Evolutionary conservation across 1,140 invertebrate species (phyloP).

Genomic region (Meloidogyne exigua): DNA sequence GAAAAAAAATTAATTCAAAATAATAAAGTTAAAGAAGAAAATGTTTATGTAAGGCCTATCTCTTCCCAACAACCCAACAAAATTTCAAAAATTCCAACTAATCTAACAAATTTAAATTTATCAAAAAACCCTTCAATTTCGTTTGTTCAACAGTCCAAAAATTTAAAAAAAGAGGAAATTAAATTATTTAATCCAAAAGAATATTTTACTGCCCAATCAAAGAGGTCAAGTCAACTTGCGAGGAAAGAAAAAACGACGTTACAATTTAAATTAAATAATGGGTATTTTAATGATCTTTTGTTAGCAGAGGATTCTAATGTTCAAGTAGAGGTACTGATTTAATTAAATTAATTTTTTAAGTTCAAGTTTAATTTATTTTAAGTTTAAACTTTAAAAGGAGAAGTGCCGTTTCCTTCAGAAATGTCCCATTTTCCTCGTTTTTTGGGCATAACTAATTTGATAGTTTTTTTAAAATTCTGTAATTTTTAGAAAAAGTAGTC

Average conservation of each 20-base stretch:
- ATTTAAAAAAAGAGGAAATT: not conserved
- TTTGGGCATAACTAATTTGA: no score
- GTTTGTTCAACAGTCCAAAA: not conserved
- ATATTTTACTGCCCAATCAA: slow-evolving; percentile 1
- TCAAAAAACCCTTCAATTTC: not conserved
- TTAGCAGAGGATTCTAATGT: not conserved
- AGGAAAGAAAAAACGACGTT: not conserved
- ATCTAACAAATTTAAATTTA: not conserved
- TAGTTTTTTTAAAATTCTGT: no score
- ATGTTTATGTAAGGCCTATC: no score
- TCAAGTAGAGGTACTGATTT: not conserved
- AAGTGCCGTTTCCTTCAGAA: no score
- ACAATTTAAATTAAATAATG: not conserved
- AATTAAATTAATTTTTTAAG: no score
- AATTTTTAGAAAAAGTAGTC: no score
- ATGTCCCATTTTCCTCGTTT: no score
- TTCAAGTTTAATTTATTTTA: no score
- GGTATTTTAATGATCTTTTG: not conserved
- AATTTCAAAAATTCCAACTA: not conserved
- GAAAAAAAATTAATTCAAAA: no score
- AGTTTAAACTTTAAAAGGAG: no score
- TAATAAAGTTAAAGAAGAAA: no score
- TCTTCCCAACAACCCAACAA: not conserved
- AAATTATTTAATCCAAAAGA: not conserved
- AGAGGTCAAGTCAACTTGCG: not conserved